These are phyloP conservation scores for Nannoperca australis DNA, from an alignment of 2,797 vertebrate genomes.

Conservation along the genomic window DNA sequence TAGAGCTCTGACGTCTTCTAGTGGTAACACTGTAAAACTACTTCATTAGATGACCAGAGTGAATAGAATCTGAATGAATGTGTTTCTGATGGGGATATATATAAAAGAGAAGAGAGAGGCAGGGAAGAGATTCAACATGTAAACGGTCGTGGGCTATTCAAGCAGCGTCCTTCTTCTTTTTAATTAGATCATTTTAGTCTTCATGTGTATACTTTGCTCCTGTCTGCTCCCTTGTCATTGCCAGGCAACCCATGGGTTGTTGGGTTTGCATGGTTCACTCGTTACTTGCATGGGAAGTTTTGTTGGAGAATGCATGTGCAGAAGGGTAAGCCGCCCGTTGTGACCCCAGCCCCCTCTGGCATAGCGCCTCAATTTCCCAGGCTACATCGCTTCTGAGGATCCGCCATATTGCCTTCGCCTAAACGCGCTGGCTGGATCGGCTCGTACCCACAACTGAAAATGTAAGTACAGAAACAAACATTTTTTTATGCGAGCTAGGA, in stretches of 20 bases:
- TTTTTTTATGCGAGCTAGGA: not conserved
- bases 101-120: too few relatives aligned
- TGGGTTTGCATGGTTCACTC: not conserved
- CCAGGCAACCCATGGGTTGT: too few relatives aligned
- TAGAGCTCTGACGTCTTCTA: not conserved
- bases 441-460: slow-evolving; percentile 73
- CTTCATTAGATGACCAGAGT: not conserved
- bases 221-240: not conserved
- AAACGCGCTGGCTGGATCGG: slow-evolving; percentile 74
- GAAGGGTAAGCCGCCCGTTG: not conserved
- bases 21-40: slow-evolving; percentile 14
- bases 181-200: not conserved
- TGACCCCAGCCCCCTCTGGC: not conserved
- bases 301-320: not conserved
- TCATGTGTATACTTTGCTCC: too few relatives aligned
- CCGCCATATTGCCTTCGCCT: slow-evolving; percentile 92
- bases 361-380: slow-evolving; percentile 87
- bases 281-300: too few relatives aligned
- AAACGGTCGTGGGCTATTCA: not conserved
- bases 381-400: slow-evolving; percentile 77
- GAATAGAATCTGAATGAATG: not conserved
- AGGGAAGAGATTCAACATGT: not conserved
- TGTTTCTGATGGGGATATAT: not conserved
- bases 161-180: not conserved
- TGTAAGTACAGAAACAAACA: slow-evolving; percentile 81